Conservation (phyloP, 1,140 invertebrate genomes). For the Heliconius melpomene region DNA sequence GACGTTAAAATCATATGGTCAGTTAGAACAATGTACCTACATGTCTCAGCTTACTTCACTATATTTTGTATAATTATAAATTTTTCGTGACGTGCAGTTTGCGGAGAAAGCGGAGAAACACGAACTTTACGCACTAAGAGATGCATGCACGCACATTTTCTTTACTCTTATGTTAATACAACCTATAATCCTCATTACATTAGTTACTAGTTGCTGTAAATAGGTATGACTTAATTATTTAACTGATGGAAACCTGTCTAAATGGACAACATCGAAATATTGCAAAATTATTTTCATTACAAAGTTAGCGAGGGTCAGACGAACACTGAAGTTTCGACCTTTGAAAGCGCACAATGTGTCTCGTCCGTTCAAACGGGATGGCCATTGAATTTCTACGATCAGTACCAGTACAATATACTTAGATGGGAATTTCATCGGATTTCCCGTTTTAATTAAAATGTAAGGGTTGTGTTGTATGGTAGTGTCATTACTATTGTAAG, state of each 20-base stretch:
- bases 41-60: no score
- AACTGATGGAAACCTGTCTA: background rate
- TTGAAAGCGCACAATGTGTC: background rate
- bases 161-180: no score
- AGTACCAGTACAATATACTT: background rate
- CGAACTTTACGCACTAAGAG: no score
- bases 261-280: constrained; percentile 1
- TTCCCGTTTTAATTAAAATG: background rate
- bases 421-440: background rate
- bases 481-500: background rate
- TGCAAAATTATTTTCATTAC: constrained; percentile 13
- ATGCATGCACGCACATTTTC: no score
- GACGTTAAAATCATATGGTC: no score
- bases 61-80: no score
- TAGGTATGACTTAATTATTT: background rate
- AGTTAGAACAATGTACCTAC: no score
- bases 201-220: background rate
- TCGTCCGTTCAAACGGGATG: background rate
- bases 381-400: background rate
- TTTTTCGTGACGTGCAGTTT: no score
- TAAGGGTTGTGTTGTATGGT: background rate
- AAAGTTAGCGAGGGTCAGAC: constrained; percentile 9
- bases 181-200: no score
- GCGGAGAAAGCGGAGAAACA: no score
- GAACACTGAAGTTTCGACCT: constrained; percentile 2